Conservation (phyloP, 2,888 invertebrate genomes). For the Sminthurides aquaticus region DNA sequence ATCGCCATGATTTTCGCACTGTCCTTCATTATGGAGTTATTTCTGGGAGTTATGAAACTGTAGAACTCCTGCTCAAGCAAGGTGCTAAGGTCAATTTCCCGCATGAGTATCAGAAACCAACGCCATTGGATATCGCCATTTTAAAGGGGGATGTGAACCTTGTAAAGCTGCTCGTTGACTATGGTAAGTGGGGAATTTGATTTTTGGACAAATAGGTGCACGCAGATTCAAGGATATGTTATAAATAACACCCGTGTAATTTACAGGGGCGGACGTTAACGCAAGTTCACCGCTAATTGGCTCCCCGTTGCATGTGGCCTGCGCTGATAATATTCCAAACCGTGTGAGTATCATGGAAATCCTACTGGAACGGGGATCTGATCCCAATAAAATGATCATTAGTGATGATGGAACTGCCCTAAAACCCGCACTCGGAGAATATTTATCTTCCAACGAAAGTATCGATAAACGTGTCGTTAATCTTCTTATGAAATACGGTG, state of each 20-base stretch:
- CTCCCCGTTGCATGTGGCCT: slow-evolving; percentile 72
- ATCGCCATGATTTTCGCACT: slow-evolving; percentile 77
- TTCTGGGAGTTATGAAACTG: slow-evolving; percentile 62
- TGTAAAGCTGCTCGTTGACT: slow-evolving; percentile 61
- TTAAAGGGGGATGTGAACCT: slow-evolving; percentile 69
- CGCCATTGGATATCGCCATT: slow-evolving; percentile 77
- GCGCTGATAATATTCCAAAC: slow-evolving; percentile 68
- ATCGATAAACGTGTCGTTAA: slow-evolving; percentile 61
- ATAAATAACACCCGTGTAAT: too few relatives aligned
- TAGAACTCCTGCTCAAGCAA: slow-evolving; percentile 70
- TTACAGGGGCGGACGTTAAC: slow-evolving; percentile 67
- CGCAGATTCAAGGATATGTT: too few relatives aligned
- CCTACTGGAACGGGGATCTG: slow-evolving; percentile 63
- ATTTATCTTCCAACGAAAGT: slow-evolving; percentile 62
- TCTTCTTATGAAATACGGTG: slow-evolving; percentile 66
- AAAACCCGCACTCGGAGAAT: slow-evolving; percentile 72
- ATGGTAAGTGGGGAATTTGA: slow-evolving; percentile 52
- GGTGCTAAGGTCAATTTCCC: slow-evolving; percentile 65
- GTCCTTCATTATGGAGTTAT: slow-evolving; percentile 83
- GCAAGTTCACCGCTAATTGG: slow-evolving; percentile 73
- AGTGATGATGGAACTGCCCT: slow-evolving; percentile 63
- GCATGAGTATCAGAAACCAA: slow-evolving; percentile 60
- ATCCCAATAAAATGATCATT: slow-evolving; percentile 67
- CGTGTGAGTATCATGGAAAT: slow-evolving; percentile 52
- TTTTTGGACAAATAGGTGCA: neutral